Percentiles rank a stretch among this genome's conserved stretches.
Conservation (phyloP, 2,113 vertebrate genomes). For the Perognathus longimembris region DNA sequence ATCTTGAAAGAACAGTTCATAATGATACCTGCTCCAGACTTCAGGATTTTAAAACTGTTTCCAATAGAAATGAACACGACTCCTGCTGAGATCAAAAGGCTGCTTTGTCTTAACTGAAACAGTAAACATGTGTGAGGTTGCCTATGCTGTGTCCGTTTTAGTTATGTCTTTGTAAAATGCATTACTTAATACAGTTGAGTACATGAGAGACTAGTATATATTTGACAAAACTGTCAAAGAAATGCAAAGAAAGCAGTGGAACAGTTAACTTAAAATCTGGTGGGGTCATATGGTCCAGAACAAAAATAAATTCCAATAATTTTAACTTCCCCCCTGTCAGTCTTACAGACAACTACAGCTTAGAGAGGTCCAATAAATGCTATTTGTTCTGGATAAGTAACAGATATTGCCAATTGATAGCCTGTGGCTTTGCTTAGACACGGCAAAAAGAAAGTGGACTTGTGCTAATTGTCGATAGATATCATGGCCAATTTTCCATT, state of each 20-base stretch:
- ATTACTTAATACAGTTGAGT: slow-evolving; percentile 77
- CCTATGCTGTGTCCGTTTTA: slow-evolving; percentile 64
- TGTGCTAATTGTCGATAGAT: slow-evolving; percentile 77
- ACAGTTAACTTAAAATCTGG: slow-evolving; percentile 58
- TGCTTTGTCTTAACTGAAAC: slow-evolving; percentile 76
- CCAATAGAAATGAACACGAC: slow-evolving; percentile 67
- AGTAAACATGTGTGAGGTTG: slow-evolving; percentile 77
- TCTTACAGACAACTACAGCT: slow-evolving; percentile 67
- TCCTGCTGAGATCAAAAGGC: slow-evolving; percentile 68
- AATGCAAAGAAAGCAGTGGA: slow-evolving; percentile 59
- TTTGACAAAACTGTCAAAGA: slow-evolving; percentile 77
- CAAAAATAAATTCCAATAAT: slow-evolving; percentile 78
- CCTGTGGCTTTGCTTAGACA: slow-evolving; percentile 79
- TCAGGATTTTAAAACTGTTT: slow-evolving; percentile 77
- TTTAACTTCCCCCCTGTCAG: slow-evolving; percentile 72
- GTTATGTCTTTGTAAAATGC: slow-evolving; percentile 80
- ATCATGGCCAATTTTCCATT: slow-evolving; percentile 80
- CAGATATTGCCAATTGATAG: slow-evolving; percentile 77
- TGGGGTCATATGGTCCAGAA: slow-evolving; percentile 62
- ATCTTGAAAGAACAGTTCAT: slow-evolving; percentile 77
- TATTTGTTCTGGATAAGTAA: slow-evolving; percentile 73
- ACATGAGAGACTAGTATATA: slow-evolving; percentile 61
- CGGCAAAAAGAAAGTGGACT: slow-evolving; percentile 77
- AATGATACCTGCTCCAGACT: slow-evolving; percentile 78
- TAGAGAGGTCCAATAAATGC: slow-evolving; percentile 72